These are phyloP conservation scores for Vanessa tameamea DNA, from an alignment of 1,140 invertebrate genomes.

Conservation along the genomic window DNA sequence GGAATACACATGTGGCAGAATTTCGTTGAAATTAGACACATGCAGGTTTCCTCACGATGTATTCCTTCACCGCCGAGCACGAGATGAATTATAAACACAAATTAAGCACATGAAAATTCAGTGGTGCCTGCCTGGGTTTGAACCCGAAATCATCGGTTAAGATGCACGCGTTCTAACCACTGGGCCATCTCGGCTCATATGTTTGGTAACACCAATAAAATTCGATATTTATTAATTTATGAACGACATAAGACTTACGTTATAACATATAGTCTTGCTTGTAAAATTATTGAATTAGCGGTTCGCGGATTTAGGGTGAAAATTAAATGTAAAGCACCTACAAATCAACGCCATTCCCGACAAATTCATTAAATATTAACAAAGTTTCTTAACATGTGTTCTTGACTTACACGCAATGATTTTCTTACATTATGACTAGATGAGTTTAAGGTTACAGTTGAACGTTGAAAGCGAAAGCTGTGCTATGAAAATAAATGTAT, in stretches of 20 bases:
- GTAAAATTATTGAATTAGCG: conserved; percentile 74
- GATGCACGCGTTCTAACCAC: too few species aligned
- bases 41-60: too few species aligned
- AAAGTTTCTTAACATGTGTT: conserved; percentile 76
- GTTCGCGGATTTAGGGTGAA: conserved; percentile 55
- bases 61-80: too few species aligned
- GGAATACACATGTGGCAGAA: too few species aligned
- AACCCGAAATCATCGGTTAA: too few species aligned
- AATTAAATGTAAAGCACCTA: conserved; percentile 67
- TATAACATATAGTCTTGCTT: conserved; percentile 43
- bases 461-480: background rate
- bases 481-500: too few species aligned
- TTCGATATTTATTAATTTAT: background rate
- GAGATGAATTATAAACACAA: too few species aligned
- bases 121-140: too few species aligned
- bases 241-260: conserved; percentile 20
- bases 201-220: background rate
- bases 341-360: conserved; percentile 69
- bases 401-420: conserved; percentile 66
- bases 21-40: too few species aligned
- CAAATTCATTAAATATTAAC: conserved; percentile 77
- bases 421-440: conserved; percentile 50
- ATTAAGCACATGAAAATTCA: too few species aligned
- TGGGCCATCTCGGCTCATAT: too few species aligned
- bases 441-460: conserved; percentile 24